Evolutionary conservation across 2,113 vertebrate species (phyloP).

Genomic region (Indicator indicator): DNA sequence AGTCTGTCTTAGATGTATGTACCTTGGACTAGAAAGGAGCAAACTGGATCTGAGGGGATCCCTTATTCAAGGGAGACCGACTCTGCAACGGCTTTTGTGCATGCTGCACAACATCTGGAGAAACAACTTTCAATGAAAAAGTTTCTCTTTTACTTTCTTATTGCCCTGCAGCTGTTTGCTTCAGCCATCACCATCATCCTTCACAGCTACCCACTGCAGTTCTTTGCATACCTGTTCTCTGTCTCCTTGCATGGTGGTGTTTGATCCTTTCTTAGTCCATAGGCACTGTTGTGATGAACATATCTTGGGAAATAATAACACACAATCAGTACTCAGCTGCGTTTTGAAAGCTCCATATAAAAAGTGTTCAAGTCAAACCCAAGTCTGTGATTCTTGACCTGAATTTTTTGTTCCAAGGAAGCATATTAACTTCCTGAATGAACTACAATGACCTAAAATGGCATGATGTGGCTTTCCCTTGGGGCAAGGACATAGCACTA

Average conservation of each 20-base stretch:
- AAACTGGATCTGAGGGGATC: neutral
- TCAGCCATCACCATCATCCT: neutral
- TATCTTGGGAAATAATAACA: neutral
- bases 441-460: neutral
- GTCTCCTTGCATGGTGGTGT: neutral
- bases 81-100: neutral
- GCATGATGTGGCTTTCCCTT: neutral
- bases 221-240: neutral
- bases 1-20: neutral
- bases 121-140: neutral
- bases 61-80: neutral
- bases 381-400: neutral
- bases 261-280: neutral
- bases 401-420: neutral
- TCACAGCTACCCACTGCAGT: neutral
- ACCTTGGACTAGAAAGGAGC: neutral
- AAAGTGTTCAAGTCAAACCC: neutral
- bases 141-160: neutral
- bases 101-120: neutral
- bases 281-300: neutral
- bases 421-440: neutral
- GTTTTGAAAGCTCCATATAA: neutral
- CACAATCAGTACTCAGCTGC: fast-evolving
- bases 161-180: neutral
- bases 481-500: neutral